Evolutionary conservation across 1,140 invertebrate genomes (phyloP).

Genomic region (Portunus trituberculatus): DNA sequence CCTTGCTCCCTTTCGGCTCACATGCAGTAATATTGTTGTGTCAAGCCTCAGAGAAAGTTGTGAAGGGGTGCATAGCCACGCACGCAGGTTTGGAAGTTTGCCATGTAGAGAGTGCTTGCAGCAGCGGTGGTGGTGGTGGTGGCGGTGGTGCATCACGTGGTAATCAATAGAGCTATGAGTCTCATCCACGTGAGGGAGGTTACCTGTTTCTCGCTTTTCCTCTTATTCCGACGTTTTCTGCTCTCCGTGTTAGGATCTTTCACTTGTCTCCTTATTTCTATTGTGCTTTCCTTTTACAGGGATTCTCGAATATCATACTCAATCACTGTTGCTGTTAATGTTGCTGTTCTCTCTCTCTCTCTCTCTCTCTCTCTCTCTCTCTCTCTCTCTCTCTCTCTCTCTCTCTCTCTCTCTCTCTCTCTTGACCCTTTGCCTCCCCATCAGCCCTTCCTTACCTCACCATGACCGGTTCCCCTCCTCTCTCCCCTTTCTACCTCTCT

Average conservation of each 20-base stretch:
- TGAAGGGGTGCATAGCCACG: background rate
- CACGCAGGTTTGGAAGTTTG: background rate
- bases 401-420: background rate
- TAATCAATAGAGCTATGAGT: conserved; percentile 53
- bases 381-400: too few species aligned
- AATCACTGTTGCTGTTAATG: background rate
- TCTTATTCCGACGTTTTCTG: background rate
- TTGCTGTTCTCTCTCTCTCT: too few species aligned
- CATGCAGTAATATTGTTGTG: background rate
- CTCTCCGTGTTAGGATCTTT: background rate
- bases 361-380: too few species aligned
- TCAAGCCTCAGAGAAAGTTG: background rate
- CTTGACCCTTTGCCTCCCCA: background rate
- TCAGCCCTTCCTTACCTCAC: background rate
- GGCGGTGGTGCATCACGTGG: conserved; percentile 29
- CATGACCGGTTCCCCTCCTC: background rate
- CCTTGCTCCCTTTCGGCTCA: too few species aligned
- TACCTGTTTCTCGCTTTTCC: conserved; percentile 54
- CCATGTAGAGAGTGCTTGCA: background rate
- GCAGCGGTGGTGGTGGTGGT: background rate
- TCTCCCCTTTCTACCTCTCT: background rate
- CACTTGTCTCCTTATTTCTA: background rate
- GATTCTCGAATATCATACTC: background rate
- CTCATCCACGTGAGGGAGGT: conserved; percentile 53
- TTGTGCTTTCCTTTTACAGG: background rate